Percentiles rank a stretch among this genome's conserved stretches.
phyloP scores from a whole-genome alignment of 2,888 invertebrate genomes.

The Conistra vaccinii region DNA sequence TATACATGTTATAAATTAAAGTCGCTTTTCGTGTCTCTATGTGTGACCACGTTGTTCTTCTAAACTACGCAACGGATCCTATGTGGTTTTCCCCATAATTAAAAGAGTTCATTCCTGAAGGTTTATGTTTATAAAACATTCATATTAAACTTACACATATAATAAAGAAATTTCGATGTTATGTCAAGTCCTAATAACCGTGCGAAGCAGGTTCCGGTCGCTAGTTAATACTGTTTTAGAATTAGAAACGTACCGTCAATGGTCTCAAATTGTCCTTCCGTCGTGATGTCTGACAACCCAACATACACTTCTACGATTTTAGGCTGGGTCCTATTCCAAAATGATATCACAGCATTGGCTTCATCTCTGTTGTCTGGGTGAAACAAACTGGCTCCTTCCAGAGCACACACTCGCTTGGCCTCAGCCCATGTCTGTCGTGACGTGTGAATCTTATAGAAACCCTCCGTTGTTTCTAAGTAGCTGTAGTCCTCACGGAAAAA shows the following conservation, averaged over 20 bases:
- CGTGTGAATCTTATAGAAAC: slow-evolving; percentile 83
- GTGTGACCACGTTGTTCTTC: no score
- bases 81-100: no score
- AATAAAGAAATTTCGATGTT: no score
- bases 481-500: slow-evolving; percentile 82
- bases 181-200: no score
- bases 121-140: no score
- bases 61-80: no score
- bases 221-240: no score
- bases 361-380: slow-evolving; percentile 78
- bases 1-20: no score
- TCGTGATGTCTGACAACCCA: slow-evolving; percentile 72
- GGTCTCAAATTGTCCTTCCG: slow-evolving; percentile 25
- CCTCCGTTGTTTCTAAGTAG: slow-evolving; percentile 72
- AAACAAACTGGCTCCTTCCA: slow-evolving; percentile 79
- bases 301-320: slow-evolving; percentile 66
- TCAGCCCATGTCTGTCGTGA: slow-evolving; percentile 76
- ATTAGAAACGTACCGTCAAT: slow-evolving; percentile 13
- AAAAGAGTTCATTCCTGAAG: no score
- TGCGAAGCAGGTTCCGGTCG: no score
- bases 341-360: slow-evolving; percentile 67
- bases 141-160: no score
- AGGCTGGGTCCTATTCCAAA: slow-evolving; percentile 72
- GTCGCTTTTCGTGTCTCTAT: no score
- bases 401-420: slow-evolving; percentile 75